Percentiles rank a stretch among this genome's conserved stretches.
phyloP scores from a whole-genome alignment of 2,888 invertebrate species.

The Eupithecia dodoneata region DNA sequence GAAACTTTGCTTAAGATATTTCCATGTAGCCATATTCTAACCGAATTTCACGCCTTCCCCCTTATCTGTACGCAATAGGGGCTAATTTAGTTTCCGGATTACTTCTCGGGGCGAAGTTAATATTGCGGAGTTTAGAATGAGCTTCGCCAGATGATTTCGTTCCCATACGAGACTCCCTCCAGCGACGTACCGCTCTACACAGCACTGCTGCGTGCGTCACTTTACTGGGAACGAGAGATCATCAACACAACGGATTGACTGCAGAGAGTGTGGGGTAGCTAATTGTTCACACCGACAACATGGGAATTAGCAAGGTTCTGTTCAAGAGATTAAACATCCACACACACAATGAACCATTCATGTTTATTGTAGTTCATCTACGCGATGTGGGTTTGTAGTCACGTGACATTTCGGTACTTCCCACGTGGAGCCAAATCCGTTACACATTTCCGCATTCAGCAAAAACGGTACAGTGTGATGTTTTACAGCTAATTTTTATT shows the following conservation, averaged over 20 bases:
- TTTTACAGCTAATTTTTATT: constrained; percentile 17
- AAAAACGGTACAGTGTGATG: constrained; percentile 22
- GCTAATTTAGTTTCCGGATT: constrained; percentile 40
- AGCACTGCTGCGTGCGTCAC: not conserved
- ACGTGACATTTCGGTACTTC: not conserved
- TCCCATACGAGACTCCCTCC: constrained; percentile 58
- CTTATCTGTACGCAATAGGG: constrained; percentile 50
- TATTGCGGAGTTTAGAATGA: constrained; percentile 55
- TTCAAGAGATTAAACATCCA: constrained; percentile 3
- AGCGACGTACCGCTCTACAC: not conserved
- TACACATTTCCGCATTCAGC: not conserved
- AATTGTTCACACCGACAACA: not conserved
- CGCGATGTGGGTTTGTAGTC: not conserved
- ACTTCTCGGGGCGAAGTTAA: constrained; percentile 39
- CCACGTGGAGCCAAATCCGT: not conserved
- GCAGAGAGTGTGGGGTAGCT: not conserved
- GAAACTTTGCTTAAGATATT: constrained; percentile 65
- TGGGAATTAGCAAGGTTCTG: not conserved
- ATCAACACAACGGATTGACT: not conserved
- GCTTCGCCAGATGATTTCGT: constrained; percentile 62
- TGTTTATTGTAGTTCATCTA: not conserved
- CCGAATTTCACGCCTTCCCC: constrained; percentile 15
- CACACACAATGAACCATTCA: not conserved
- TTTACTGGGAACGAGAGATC: not conserved
- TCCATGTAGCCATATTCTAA: constrained; percentile 45